Conservation (phyloP, 2,888 invertebrate genomes). For the Drosophila cognata region DNA sequence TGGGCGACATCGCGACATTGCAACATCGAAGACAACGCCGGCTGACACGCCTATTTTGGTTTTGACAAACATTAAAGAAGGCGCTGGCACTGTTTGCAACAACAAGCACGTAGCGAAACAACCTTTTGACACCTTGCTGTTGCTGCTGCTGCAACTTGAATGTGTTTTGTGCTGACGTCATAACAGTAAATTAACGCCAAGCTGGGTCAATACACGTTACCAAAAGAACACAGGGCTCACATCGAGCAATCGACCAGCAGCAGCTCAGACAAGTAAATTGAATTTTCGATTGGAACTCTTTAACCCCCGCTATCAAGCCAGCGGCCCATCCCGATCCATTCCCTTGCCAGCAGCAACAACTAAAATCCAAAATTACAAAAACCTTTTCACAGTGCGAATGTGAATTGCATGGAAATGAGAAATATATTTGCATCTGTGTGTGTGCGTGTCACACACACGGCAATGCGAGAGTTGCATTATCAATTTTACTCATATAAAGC, state of each 20-base stretch:
- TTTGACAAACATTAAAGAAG: slow-evolving; percentile 21
- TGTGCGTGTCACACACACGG: not conserved
- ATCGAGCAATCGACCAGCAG: slow-evolving; percentile 2
- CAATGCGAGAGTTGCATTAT: slow-evolving; percentile 39
- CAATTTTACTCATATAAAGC: not conserved
- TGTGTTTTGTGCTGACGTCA: slow-evolving; percentile 62
- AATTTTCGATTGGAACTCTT: slow-evolving; percentile 55
- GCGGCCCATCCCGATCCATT: not conserved
- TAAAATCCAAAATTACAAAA: slow-evolving; percentile 43
- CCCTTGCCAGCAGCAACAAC: not conserved
- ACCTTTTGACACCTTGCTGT: slow-evolving; percentile 48
- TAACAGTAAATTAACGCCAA: slow-evolving; percentile 71
- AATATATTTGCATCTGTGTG: slow-evolving; percentile 11
- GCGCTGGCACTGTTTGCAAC: not conserved
- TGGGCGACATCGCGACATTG: slow-evolving; percentile 8
- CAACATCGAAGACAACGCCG: slow-evolving; percentile 35
- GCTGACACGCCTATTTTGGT: slow-evolving; percentile 64
- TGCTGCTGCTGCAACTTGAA: slow-evolving; percentile 12
- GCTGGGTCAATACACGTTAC: slow-evolving; percentile 11
- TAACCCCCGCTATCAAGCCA: not conserved
- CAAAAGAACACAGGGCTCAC: slow-evolving; percentile 5
- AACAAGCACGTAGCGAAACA: slow-evolving; percentile 22
- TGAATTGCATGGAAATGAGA: slow-evolving; percentile 50
- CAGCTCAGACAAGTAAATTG: slow-evolving; percentile 55
- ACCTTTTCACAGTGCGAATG: slow-evolving; percentile 43